Evolutionary conservation across 2,888 invertebrate species (phyloP).

Genomic region (Campopleginae sp.): DNA sequence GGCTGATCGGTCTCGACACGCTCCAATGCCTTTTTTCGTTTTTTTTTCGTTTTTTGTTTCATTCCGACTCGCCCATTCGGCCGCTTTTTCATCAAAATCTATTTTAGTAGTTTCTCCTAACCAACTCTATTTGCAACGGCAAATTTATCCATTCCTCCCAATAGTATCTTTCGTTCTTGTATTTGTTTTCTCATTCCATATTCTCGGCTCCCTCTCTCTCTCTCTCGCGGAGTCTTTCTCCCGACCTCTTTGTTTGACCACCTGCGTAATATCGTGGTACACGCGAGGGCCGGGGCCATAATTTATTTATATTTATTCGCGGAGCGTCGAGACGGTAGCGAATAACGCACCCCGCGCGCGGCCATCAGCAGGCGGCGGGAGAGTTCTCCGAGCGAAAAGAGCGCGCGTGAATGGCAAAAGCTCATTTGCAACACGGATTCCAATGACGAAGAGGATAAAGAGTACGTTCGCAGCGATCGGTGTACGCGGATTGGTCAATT

Average conservation of each 20-base stretch:
- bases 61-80: neutral
- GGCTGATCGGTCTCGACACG: conserved; percentile 23
- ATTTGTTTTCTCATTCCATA: neutral
- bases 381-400: conserved; percentile 2
- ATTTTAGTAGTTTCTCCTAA: neutral
- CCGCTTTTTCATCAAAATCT: neutral
- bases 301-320: conserved; percentile 64
- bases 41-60: neutral
- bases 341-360: conserved; percentile 18
- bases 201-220: conserved; percentile 15
- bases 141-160: conserved; percentile 1
- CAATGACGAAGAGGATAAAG: conserved; percentile 27
- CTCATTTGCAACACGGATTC: conserved; percentile 57
- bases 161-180: conserved; percentile 25
- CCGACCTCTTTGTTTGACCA: conserved; percentile 61
- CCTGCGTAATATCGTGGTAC: conserved; percentile 60
- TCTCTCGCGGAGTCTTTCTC: conserved; percentile 7
- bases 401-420: conserved; percentile 43
- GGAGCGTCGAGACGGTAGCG: conserved; percentile 58
- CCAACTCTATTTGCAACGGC: neutral
- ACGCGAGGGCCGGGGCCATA: conserved; percentile 38
- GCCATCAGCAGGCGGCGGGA: conserved; percentile 23
- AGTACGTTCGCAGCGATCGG: neutral
- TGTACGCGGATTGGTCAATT: neutral
- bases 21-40: conserved; percentile 5